A percentile compares a stretch with the other conserved stretches of the same genome.
Conservation (phyloP, 2,113 vertebrate species). For the Arvicanthis niloticus region DNA sequence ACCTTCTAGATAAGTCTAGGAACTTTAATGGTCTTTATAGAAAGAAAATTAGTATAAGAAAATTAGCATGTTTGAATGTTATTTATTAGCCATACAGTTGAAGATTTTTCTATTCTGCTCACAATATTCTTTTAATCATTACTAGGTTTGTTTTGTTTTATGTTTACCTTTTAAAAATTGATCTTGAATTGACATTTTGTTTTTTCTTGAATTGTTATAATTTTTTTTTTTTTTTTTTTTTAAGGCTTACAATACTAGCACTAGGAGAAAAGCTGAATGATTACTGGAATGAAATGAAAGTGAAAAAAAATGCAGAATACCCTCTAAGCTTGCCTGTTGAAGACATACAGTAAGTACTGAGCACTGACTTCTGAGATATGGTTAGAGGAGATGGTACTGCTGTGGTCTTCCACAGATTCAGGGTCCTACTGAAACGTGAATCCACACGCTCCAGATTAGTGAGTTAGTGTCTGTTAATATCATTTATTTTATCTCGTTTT, state of each 20-base stretch:
- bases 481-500: neutral
- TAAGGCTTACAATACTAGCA: constrained; percentile 92
- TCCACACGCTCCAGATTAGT: neutral
- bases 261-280: constrained; percentile 94
- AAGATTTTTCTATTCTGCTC: no score
- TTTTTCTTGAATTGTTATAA: constrained; percentile 30
- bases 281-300: constrained; percentile 95
- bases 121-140: neutral
- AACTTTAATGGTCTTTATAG: neutral
- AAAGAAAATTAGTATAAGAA: neutral
- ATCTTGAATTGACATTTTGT: neutral
- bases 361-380: neutral
- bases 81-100: neutral
- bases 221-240: constrained; percentile 69
- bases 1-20: neutral
- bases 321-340: constrained; percentile 89
- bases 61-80: neutral
- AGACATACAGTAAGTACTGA: constrained; percentile 91
- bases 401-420: neutral
- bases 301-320: constrained; percentile 86
- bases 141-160: neutral
- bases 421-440: neutral
- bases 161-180: constrained; percentile 25
- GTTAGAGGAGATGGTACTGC: neutral
- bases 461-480: neutral